phyloP scores from a whole-genome alignment of 2,797 vertebrate genomes.

The Pitangus sulphuratus region DNA sequence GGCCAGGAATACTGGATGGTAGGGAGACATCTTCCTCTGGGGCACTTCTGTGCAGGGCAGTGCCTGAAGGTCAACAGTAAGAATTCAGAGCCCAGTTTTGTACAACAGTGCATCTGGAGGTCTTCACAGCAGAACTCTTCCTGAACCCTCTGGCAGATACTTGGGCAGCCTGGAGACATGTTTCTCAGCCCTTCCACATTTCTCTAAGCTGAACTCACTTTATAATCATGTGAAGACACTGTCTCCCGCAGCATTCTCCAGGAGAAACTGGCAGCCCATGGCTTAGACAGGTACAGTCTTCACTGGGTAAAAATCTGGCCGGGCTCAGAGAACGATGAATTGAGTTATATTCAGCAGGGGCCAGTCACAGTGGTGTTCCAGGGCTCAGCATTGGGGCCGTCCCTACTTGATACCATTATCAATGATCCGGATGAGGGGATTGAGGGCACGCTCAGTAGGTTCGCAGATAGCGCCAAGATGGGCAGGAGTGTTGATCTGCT shows the following conservation, averaged over 20 bases:
- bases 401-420: background rate
- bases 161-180: background rate
- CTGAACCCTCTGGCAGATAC: fast-evolving
- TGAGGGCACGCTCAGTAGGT: fast-evolving
- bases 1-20: background rate
- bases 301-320: background rate
- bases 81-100: background rate
- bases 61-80: background rate
- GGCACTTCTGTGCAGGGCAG: fast-evolving
- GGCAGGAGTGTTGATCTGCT: fast-evolving
- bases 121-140: background rate
- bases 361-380: fast-evolving
- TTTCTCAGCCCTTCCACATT: background rate
- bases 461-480: fast-evolving
- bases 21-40: fast-evolving
- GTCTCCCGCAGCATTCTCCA: background rate
- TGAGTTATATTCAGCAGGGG: background rate
- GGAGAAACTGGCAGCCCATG: background rate
- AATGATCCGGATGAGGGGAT: fast-evolving
- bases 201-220: background rate
- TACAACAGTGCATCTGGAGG: background rate
- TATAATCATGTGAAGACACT: fast-evolving
- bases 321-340: background rate
- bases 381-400: background rate
- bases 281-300: background rate